These are phyloP conservation scores for Sphenopsis melanotis DNA, from an alignment of 2,797 vertebrate species.

Conservation along the genomic window DNA sequence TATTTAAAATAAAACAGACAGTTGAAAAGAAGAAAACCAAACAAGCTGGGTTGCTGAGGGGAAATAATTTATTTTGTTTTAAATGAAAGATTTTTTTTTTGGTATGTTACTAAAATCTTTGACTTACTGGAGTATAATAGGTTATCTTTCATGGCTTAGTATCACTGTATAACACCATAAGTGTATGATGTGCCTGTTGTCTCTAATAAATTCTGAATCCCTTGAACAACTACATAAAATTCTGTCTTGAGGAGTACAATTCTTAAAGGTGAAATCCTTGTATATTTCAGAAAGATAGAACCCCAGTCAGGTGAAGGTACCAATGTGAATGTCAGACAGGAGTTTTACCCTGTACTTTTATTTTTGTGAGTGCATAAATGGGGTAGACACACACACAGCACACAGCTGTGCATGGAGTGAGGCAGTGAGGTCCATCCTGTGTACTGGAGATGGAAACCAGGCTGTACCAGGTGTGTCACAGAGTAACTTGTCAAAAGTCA, in stretches of 20 bases:
- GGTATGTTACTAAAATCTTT: not conserved
- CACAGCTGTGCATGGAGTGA: fast-evolving
- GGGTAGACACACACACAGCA: fast-evolving
- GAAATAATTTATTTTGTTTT: not conserved
- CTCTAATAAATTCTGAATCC: not conserved
- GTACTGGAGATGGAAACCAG: not conserved
- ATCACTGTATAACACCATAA: not conserved
- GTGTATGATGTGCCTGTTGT: not conserved
- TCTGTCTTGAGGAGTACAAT: not conserved
- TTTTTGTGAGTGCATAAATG: too few relatives aligned
- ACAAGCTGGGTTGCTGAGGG: fast-evolving
- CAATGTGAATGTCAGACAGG: not conserved
- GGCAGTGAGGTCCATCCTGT: fast-evolving
- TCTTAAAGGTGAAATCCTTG: not conserved
- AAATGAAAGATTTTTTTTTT: not conserved
- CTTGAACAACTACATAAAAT: not conserved
- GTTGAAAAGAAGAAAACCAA: not conserved
- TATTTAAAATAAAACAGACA: not conserved
- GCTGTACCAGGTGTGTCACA: not conserved
- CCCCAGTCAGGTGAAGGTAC: not conserved
- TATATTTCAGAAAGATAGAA: not conserved
- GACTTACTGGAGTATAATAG: not conserved
- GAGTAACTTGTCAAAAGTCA: not conserved
- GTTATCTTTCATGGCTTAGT: fast-evolving
- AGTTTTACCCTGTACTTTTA: not conserved